Evolutionary conservation across 2,113 vertebrate genomes (phyloP).

Genomic region (Microtus oregoni): DNA sequence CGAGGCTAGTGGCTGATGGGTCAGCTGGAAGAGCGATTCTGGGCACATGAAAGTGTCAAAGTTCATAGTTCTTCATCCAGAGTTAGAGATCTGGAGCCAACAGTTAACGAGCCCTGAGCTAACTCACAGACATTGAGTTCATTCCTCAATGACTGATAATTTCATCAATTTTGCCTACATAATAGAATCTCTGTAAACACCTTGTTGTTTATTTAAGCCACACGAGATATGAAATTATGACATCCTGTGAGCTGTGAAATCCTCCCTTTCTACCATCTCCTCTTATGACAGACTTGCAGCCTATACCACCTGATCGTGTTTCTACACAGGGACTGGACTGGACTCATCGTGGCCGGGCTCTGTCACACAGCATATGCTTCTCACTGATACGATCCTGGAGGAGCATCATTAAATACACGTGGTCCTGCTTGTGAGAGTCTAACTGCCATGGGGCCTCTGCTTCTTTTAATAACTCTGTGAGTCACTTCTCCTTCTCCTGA

Average conservation of each 20-base stretch:
- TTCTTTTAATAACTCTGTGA: constrained; percentile 27
- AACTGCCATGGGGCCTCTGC: neutral
- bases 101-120: neutral
- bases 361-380: neutral
- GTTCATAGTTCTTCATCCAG: neutral
- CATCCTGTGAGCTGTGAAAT: neutral
- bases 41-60: neutral
- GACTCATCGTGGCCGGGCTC: neutral
- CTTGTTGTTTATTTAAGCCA: neutral
- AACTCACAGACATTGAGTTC: neutral
- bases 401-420: neutral
- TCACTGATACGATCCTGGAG: neutral
- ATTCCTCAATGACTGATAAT: neutral
- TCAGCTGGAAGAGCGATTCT: neutral
- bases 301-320: neutral
- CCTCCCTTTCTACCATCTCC: neutral
- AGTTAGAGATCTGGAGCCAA: neutral
- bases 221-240: neutral
- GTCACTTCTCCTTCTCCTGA: constrained; percentile 61
- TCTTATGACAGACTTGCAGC: neutral
- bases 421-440: neutral
- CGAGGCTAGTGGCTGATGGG: neutral
- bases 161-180: neutral
- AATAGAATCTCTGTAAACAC: neutral
- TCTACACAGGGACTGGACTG: neutral